Percentiles rank a stretch among this genome's conserved stretches.
phyloP scores from a whole-genome alignment of 2,888 invertebrate genomes.

The Tineola bisselliella region DNA sequence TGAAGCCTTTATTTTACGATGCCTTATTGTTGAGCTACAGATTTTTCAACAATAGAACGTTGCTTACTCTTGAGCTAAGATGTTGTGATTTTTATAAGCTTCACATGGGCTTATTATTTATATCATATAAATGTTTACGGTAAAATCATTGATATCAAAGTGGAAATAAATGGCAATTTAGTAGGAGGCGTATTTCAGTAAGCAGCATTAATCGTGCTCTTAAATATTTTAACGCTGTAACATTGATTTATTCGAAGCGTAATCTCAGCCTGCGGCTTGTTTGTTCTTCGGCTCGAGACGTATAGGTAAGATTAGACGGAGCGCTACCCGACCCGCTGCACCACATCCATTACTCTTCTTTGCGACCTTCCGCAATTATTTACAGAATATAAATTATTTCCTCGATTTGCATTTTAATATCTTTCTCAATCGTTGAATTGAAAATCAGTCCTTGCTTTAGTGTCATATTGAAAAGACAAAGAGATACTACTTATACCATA shows the following conservation, averaged over 20 bases:
- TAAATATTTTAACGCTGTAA: constrained; percentile 67
- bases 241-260: constrained; percentile 65
- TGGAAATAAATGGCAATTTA: neutral
- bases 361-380: constrained; percentile 23
- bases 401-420: neutral
- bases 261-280: constrained; percentile 64
- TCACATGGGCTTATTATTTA: neutral
- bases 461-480: too few relatives aligned
- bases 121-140: too few relatives aligned
- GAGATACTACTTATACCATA: too few relatives aligned
- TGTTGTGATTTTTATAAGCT: neutral
- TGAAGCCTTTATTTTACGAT: constrained; percentile 8
- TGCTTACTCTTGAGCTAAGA: neutral
- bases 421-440: neutral
- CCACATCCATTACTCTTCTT: constrained; percentile 31
- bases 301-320: constrained; percentile 57
- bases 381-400: neutral
- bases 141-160: neutral
- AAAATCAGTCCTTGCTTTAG: too few relatives aligned
- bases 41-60: neutral
- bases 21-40: neutral
- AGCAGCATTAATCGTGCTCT: constrained; percentile 59
- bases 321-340: constrained; percentile 38
- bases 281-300: constrained; percentile 62
- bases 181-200: neutral